Base-by-base conservation (phyloP, 2,888 invertebrate species). In the Hemithea aestivaria region DNA sequence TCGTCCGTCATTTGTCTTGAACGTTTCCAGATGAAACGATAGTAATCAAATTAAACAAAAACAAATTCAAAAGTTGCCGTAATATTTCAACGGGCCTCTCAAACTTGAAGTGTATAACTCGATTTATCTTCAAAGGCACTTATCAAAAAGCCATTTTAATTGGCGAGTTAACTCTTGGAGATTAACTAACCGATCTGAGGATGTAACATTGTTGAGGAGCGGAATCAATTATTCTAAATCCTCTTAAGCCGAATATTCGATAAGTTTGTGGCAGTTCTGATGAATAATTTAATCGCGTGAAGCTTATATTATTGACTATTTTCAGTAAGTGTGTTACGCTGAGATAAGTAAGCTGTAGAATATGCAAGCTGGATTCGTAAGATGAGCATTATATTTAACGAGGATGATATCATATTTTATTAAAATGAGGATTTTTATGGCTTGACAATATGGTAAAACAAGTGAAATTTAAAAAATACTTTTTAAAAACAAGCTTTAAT, bases 141-240 rank as follows among this genome's bases (percentile, higher is more conserved):
- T 42, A 41, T 28, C 56, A 37, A 45, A 33, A 31, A 34, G 40
- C 50, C 45, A 54, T 59, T 59, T 49, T 53, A 54, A 53, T 50
- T 54, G 34, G 23, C 27, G 28, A 42, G 33, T 36, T 36, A 41
- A 41, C 41, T 41, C 28, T 21, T 10, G 26, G 47, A 59, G 54
- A 58, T 63, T 56, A 62, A 58, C 58, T 55, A 62, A 54, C 59
- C 53, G 45, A 44, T 45, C 56, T 40, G 42, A 42, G 42, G 39
- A 42, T 35, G 41, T 46, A 35, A 48, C 49, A 55, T 60, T 53
- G 57, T 59, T 59, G 57, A 51, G 41, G 37, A 42, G 28, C 39
- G 48, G 56, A 63, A 66, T 67, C 59, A 63, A 68, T 69, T 67
- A 70, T 62, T 63, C 57, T 57, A 48, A 54, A 51, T 49, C 55